Evolutionary conservation across 2,113 vertebrate species (phyloP), one percentile per base, ranked within the genome.

Genomic region (Pleuronectes platessa): DNA sequence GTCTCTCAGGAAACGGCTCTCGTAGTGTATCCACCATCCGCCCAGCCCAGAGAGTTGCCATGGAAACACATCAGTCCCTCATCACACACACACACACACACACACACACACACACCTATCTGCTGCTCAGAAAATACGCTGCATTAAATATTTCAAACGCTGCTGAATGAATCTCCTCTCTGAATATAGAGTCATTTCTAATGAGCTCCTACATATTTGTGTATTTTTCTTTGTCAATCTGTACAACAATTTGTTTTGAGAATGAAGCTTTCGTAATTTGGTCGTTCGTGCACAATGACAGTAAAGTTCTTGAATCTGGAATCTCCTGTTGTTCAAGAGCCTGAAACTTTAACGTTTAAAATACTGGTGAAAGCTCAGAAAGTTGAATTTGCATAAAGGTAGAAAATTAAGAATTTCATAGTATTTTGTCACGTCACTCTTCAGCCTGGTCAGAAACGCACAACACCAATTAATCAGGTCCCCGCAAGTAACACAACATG

Each of bases 1-100:
- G 21, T 58, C 69, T 68, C 51, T 61, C 12, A 26, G 61, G 24
- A 65, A 58, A 65, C 35, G 72, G 61, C 53, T 56, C 8, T 35
- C 31, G 68, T 64, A 67, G 51, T 49, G 61, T 17, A 79, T 71
- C 56, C 42, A 67, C 42, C 45, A 61, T 37, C 27, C 76, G 67
- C 74, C 40, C 64, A 71, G 31, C 61, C 75, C 65, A 73, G 45
- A 74, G 64, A 40, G 45, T 93, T 93, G 87, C 92, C 89, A 93
- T 94, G 88, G 94, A 86, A 93, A 94, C 93, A 88, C 77, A 89
- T 82, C 82, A 90, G 81, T 74, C 72, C 53, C 42, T 79, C 54
- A 54, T 66, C 67, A 61, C 53, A 69, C 55, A 64, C 64, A 65
- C 35, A 31, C 64, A 66, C 53, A 69, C 59, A 63, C 61, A 71